These are phyloP conservation scores for Volucella bombylans DNA, from an alignment of 2,888 invertebrate species.

Conservation along the genomic window DNA sequence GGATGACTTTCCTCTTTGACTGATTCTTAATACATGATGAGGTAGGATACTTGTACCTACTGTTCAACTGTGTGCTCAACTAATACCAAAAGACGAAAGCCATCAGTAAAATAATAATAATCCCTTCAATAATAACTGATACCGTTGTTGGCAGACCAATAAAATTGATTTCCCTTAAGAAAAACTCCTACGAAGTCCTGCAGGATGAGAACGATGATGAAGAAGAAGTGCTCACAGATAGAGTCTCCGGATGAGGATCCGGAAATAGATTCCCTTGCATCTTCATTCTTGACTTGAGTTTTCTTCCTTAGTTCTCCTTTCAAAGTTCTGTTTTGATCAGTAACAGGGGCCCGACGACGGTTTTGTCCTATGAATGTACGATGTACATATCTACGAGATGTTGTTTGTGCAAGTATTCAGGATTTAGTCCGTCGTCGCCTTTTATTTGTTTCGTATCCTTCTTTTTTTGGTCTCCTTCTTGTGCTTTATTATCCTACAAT, in stretches of 20 bases:
- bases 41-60: not conserved
- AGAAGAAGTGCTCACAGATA: conserved; percentile 3
- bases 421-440: conserved; percentile 33
- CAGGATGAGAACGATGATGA: conserved; percentile 26
- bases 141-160: conserved; percentile 54
- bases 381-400: not conserved
- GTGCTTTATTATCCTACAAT: conserved; percentile 58
- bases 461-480: conserved; percentile 16
- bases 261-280: too few relatives aligned
- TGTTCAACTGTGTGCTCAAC: not conserved
- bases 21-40: not conserved
- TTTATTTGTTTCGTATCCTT: conserved; percentile 14
- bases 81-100: conserved; percentile 15
- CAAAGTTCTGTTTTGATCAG: not conserved
- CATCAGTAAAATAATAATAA: conserved; percentile 45
- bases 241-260: too few relatives aligned
- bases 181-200: conserved; percentile 44
- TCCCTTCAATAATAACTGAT: conserved; percentile 58
- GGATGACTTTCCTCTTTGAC: not conserved
- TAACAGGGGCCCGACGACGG: not conserved
- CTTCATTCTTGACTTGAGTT: too few relatives aligned
- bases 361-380: not conserved
- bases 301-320: too few relatives aligned
- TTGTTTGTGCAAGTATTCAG: conserved; percentile 39
- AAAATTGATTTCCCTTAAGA: conserved; percentile 72